A percentile compares a stretch with the other conserved stretches of the same genome.
phyloP scores from a whole-genome alignment of 2,888 invertebrate genomes.

The Apamea anceps region DNA sequence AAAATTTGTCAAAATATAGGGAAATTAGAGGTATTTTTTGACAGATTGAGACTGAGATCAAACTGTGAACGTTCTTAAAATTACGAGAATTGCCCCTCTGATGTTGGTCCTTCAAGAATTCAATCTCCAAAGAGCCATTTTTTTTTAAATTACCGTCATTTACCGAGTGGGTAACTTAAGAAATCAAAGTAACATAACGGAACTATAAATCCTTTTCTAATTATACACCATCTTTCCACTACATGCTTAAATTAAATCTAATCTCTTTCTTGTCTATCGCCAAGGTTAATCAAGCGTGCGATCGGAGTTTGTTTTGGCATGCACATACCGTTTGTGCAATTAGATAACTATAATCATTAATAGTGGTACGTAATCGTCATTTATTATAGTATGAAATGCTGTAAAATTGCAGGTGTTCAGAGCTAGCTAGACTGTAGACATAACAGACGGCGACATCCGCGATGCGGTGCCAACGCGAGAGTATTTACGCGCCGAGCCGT shows the following conservation, averaged over 20 bases:
- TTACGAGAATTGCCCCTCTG: too few relatives aligned
- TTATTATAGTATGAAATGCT: slow-evolving; percentile 42
- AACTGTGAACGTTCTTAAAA: too few relatives aligned
- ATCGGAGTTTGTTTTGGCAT: slow-evolving; percentile 51
- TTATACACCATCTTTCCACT: slow-evolving; percentile 5
- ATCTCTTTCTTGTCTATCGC: slow-evolving; percentile 44
- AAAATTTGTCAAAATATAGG: too few relatives aligned
- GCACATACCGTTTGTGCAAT: slow-evolving; percentile 42
- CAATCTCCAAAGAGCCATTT: too few relatives aligned
- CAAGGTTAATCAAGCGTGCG: slow-evolving; percentile 42
- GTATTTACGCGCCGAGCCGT: slow-evolving; percentile 79
- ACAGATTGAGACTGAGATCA: too few relatives aligned
- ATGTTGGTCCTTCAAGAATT: too few relatives aligned
- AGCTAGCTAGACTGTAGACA: slow-evolving; percentile 59
- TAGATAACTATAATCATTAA: slow-evolving; percentile 55
- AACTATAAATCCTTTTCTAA: slow-evolving; percentile 1
- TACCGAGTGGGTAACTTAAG: too few relatives aligned
- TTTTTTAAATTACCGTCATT: too few relatives aligned
- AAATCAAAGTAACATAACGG: slow-evolving; percentile 10
- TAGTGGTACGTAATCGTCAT: slow-evolving; percentile 47
- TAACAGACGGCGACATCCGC: slow-evolving; percentile 70
- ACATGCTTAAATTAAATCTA: slow-evolving; percentile 23
- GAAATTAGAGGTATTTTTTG: too few relatives aligned
- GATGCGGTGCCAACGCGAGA: slow-evolving; percentile 69
- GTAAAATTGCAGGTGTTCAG: slow-evolving; percentile 66